Conservation (phyloP, 2,888 invertebrate genomes). For the Eupithecia tripunctaria region DNA sequence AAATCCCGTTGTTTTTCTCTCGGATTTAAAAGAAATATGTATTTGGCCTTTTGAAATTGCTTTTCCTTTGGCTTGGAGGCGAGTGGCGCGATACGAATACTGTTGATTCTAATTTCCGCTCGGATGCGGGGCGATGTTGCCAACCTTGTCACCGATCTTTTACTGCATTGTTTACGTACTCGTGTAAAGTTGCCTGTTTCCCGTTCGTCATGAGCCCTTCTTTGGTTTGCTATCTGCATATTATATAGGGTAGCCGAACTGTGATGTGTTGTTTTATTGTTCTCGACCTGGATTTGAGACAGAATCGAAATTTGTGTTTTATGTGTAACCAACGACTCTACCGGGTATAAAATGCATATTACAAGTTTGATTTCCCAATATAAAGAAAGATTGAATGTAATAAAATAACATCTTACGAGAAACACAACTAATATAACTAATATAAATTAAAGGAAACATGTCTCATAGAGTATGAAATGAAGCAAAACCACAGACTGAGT, state of each 20-base stretch:
- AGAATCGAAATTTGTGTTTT: slow-evolving; percentile 5
- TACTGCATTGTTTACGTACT: slow-evolving; percentile 36
- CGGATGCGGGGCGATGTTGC: slow-evolving; percentile 56
- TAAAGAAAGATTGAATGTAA: not conserved
- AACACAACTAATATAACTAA: not conserved
- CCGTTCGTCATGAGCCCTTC: slow-evolving; percentile 25
- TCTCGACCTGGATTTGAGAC: slow-evolving; percentile 10
- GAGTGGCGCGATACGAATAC: slow-evolving; percentile 45
- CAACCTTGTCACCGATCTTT: slow-evolving; percentile 39
- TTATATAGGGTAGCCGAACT: slow-evolving; percentile 13
- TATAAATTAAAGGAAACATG: slow-evolving; percentile 36
- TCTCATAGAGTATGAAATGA: slow-evolving; percentile 21
- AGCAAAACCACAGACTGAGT: not conserved
- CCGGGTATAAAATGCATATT: not conserved
- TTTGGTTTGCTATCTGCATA: slow-evolving; percentile 13
- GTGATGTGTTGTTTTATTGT: slow-evolving; percentile 12
- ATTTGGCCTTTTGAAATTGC: slow-evolving; percentile 53
- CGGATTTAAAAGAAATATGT: slow-evolving; percentile 65
- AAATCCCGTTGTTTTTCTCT: slow-evolving; percentile 71
- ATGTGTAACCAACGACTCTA: slow-evolving; percentile 5
- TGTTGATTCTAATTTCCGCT: slow-evolving; percentile 68
- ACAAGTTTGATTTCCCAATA: not conserved
- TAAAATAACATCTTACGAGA: not conserved
- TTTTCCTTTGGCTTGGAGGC: slow-evolving; percentile 48
- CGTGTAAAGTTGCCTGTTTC: slow-evolving; percentile 32